A percentile compares a stretch with the other conserved stretches of the same genome.
Evolutionary conservation across 2,797 vertebrate species (phyloP).

Genomic region (Sebastes variabilis): DNA sequence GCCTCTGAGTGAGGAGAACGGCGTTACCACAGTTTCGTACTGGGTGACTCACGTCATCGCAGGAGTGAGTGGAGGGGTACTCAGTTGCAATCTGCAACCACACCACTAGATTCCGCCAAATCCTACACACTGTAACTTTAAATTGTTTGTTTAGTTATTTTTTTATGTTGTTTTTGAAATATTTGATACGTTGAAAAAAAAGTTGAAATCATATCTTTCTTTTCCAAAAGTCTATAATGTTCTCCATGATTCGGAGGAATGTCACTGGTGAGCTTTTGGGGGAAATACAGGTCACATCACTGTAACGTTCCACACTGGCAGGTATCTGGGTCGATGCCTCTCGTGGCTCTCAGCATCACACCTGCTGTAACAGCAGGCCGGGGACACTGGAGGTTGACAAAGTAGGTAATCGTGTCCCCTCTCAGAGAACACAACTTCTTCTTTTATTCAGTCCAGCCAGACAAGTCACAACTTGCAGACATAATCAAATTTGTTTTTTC

Average conservation of each 20-base stretch:
- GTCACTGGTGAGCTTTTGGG: neutral
- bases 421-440: constrained; percentile 56
- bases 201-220: neutral
- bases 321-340: constrained; percentile 67
- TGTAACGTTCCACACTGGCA: constrained; percentile 49
- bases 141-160: neutral
- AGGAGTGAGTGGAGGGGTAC: too few relatives aligned
- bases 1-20: rapidly evolving
- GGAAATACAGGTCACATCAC: constrained; percentile 43
- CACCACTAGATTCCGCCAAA: too few relatives aligned
- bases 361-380: constrained; percentile 66
- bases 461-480: constrained; percentile 32
- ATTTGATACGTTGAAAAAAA: neutral
- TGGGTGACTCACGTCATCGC: too few relatives aligned
- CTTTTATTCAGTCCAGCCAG: constrained; percentile 26
- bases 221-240: constrained; percentile 10
- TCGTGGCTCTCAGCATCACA: constrained; percentile 54
- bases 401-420: constrained; percentile 68
- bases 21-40: too few relatives aligned
- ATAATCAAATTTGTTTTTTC: constrained; percentile 12
- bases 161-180: neutral
- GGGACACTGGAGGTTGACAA: constrained; percentile 54
- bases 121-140: too few relatives aligned
- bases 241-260: constrained; percentile 7
- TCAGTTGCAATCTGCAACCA: too few relatives aligned